Evolutionary conservation across 1,140 invertebrate species (phyloP), one percentile per base, ranked within the genome.

Genomic region (Brachionus calyciflorus): DNA sequence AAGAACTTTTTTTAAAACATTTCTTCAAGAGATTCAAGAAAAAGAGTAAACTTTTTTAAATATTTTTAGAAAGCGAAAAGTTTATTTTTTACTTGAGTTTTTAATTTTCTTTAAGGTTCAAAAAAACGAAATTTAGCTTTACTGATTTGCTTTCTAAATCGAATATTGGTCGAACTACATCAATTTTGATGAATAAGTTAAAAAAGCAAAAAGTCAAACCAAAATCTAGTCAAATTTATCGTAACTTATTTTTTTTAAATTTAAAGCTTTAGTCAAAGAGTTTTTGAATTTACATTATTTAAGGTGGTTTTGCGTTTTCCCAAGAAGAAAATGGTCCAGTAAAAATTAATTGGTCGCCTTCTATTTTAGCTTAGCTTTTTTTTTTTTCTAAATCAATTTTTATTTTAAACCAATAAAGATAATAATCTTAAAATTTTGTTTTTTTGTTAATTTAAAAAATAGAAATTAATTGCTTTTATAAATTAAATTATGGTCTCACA

Each of bases 251-350:
- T 6, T 26, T 9, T 0, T 12, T n/a, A n/a, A n/a, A 55, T n/a
- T 57, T 30, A 28, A 9, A 30, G 26, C 30, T 28, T 57, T 57
- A 57, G 14, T n/a, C 9, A n/a, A 5, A 28, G 10, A 57, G 5
- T 57, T 37, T 30, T 55, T 26, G 14, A 60, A 5, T 37, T 37
- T 37, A 9, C 9, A 5, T 37, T n/a, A n/a, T n/a, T 37, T 5
- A 65, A 65, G 60, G 37, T 21, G 96, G 96, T 78, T 98, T 93
- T 88, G 95, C 96, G 78, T 98, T 98, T 88, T 98, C 95, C 17
- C 95, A 98, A 91, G 95, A 98, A 87, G 96, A 98, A 88, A 91
- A 93, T 82, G 94, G 93, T 77, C 91, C 90, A 80, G 91, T 98
- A 44, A 90, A 91, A 33, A 93, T 97, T 86, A 91, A 84, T 84